Evolutionary conservation across 2,113 vertebrate genomes (phyloP), one percentile per base, ranked within the genome.

Genomic region (Grus americana): DNA sequence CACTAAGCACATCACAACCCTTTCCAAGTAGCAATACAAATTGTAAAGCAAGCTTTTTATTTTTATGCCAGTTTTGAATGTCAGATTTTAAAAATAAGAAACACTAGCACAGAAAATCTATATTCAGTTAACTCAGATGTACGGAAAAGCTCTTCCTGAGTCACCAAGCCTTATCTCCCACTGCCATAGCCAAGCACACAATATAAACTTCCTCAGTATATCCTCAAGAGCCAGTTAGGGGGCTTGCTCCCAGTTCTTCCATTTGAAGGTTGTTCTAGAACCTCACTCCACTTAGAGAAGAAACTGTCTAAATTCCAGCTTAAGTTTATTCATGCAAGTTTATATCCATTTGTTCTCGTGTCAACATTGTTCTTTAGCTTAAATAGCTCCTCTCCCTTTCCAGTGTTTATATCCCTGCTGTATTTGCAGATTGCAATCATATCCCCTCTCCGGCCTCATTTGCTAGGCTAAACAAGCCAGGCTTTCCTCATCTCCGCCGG

Each of bases 41-140:
- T 1, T 14, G 24, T 85, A 79, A 87, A 72, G 38, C 21, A 62
- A 76, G 17, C 14, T 30, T 65, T 92, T 87, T 70, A 49, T 63
- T 90, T 88, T 93, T n/a, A 65, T 36, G 52, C 2, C 65, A 29
- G 23, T 30, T 92, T 36, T 68, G 24, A 49, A 75, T 21, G 27
- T 27, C 62, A 88, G 44, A 40, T 68, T 87, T 87, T 57, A 46
- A 96, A 96, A 94, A 57, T 46, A 94, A 87, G 76, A 81, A 81
- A 68, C 61, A 72, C 15, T 18, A 42, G 29, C 4, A 3, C 12
- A 68, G 19, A 75, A 88, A 84, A 71, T 46, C 52, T 75, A 29
- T 52, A 74, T 55, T 62, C 57, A 38, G 49, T 46, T 82, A 90
- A 84, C 34, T 61, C 22, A 21, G 42, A 49, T 0, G 1, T 24